These are phyloP conservation scores for Adelosebastes latens DNA, from an alignment of 2,797 vertebrate species.

Conservation along the genomic window DNA sequence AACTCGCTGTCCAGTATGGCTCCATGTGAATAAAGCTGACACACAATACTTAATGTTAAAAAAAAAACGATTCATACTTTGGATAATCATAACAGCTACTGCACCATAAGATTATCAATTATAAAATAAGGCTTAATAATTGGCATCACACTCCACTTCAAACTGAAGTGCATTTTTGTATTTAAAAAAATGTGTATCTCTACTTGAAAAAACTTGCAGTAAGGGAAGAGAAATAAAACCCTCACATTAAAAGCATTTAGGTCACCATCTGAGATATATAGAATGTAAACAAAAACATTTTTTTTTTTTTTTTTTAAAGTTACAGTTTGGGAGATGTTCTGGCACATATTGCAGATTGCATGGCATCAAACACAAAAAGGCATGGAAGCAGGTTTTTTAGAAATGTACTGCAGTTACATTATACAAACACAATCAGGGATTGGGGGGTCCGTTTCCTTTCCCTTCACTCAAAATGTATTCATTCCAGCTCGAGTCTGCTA, in stretches of 20 bases:
- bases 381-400: constrained; percentile 81
- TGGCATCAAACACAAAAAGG: constrained; percentile 82
- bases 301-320: constrained; percentile 16
- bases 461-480: constrained; percentile 18
- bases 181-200: constrained; percentile 30
- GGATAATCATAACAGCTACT: constrained; percentile 21
- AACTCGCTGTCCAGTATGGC: constrained; percentile 1
- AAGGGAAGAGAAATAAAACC: constrained; percentile 11
- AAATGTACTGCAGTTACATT: constrained; percentile 81
- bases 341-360: constrained; percentile 74
- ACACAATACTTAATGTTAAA: constrained; percentile 13
- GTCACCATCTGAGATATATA: constrained; percentile 82
- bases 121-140: constrained; percentile 63
- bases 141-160: constrained; percentile 37
- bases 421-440: constrained; percentile 51
- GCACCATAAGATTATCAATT: constrained; percentile 11
- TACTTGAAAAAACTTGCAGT: constrained; percentile 24
- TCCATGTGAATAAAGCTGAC: constrained; percentile 13
- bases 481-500: constrained; percentile 15
- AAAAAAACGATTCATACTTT: neutral
- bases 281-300: constrained; percentile 80
- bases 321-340: constrained; percentile 82
- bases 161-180: constrained; percentile 56
- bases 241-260: constrained; percentile 74
- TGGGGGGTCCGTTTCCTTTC: constrained; percentile 17